Conservation (phyloP, 2,797 vertebrate species). For the Gallinago solitaria region DNA sequence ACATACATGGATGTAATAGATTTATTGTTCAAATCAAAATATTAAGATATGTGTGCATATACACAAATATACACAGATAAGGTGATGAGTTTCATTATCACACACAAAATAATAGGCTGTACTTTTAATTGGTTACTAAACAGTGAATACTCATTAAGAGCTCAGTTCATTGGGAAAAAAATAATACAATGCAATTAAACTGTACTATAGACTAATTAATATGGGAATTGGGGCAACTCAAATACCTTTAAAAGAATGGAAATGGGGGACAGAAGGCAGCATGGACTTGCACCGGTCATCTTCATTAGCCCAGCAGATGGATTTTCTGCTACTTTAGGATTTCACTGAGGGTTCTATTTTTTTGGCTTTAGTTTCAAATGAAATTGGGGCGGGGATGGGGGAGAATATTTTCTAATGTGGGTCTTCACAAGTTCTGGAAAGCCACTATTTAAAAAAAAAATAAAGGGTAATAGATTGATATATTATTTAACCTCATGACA, state of each 20-base stretch:
- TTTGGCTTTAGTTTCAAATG: neutral
- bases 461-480: accelerated
- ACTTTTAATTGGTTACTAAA: conserved; percentile 41
- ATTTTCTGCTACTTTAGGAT: neutral
- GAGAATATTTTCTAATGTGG: accelerated
- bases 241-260: neutral
- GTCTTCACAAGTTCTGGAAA: neutral
- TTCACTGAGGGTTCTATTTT: neutral
- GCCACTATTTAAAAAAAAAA: neutral
- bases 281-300: neutral
- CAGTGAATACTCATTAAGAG: conserved; percentile 22
- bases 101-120: neutral
- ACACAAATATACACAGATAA: neutral
- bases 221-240: conserved; percentile 32
- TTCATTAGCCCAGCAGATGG: neutral
- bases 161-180: neutral
- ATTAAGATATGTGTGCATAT: neutral
- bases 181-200: conserved; percentile 9
- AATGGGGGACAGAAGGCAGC: neutral
- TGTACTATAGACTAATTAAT: conserved; percentile 38
- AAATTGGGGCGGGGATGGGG: neutral
- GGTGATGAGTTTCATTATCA: neutral
- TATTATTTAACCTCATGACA: neutral
- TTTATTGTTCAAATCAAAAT: neutral
- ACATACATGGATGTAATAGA: neutral